These are phyloP conservation scores for Podotricha telesiphe DNA, from an alignment of 2,888 invertebrate species.

Conservation along the genomic window DNA sequence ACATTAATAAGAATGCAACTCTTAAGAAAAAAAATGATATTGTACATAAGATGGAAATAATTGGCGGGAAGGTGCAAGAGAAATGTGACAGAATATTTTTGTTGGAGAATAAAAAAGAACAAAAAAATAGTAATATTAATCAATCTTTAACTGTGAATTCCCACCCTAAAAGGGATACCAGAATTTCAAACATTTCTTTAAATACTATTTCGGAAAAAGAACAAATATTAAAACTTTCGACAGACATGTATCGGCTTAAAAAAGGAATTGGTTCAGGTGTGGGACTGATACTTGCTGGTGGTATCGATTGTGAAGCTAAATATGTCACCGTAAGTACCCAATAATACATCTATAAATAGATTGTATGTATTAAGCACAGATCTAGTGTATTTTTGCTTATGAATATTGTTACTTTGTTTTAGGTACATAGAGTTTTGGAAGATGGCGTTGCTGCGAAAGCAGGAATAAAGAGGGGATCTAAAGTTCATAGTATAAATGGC, in stretches of 20 bases:
- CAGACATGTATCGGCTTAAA: slow-evolving; percentile 65
- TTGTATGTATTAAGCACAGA: background rate
- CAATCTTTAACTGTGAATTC: slow-evolving; percentile 16
- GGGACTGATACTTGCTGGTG: slow-evolving; percentile 94
- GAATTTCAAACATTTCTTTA: slow-evolving; percentile 19
- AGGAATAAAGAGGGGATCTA: slow-evolving; percentile 94
- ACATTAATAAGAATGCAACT: slow-evolving; percentile 48
- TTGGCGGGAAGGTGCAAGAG: slow-evolving; percentile 32
- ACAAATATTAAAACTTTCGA: slow-evolving; percentile 51
- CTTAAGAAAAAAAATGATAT: slow-evolving; percentile 52
- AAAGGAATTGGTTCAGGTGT: slow-evolving; percentile 85
- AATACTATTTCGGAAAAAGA: slow-evolving; percentile 29
- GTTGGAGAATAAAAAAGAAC: slow-evolving; percentile 29
- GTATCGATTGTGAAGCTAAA: slow-evolving; percentile 95
- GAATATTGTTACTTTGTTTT: slow-evolving; percentile 40
- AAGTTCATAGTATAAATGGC: slow-evolving; percentile 95
- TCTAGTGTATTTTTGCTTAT: background rate
- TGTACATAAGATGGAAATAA: slow-evolving; percentile 42
- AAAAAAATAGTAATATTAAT: slow-evolving; percentile 15
- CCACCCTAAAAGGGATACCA: slow-evolving; percentile 13
- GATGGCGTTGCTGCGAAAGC: slow-evolving; percentile 94
- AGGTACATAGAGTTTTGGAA: slow-evolving; percentile 94
- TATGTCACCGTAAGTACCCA: slow-evolving; percentile 90
- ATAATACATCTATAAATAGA: background rate
- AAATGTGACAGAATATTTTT: slow-evolving; percentile 35